phyloP scores from a whole-genome alignment of 2,113 vertebrate genomes.

The Aphelocoma coerulescens region DNA sequence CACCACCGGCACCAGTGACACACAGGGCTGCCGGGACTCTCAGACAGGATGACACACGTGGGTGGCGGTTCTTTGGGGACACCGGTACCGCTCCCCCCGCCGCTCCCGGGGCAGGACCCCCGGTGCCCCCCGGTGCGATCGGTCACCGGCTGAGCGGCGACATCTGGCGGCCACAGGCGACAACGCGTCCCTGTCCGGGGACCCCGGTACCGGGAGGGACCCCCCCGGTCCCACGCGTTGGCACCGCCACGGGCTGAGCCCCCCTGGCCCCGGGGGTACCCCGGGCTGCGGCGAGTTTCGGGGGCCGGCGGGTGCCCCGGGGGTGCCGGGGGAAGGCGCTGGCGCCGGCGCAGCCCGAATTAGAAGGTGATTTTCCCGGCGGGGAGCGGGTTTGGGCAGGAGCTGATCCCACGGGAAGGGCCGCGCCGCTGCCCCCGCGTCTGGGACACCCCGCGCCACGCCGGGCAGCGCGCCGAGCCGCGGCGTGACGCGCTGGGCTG shows the following conservation, averaged over 20 bases:
- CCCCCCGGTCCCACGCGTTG: neutral
- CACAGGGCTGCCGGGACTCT: fast-evolving
- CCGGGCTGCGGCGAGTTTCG: neutral
- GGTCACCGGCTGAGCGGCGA: neutral
- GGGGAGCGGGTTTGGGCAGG: conserved; percentile 37
- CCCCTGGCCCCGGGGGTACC: neutral
- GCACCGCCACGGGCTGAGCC: neutral
- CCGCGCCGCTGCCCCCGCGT: neutral
- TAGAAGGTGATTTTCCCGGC: conserved; percentile 69
- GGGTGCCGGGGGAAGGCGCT: neutral
- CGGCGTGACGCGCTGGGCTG: neutral
- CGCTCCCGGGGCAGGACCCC: neutral
- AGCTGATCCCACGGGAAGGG: neutral
- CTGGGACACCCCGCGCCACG: neutral
- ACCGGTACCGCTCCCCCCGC: neutral
- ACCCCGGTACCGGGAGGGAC: neutral
- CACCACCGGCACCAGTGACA: neutral
- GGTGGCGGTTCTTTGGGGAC: neutral
- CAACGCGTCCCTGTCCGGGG: neutral
- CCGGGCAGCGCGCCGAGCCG: neutral
- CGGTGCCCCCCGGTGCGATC: neutral
- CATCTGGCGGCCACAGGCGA: neutral
- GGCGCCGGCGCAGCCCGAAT: conserved; percentile 51
- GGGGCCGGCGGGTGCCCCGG: neutral
- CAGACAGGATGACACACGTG: neutral